Percentiles rank a stretch among this genome's conserved stretches.
Evolutionary conservation across 35 echinoderm and acorn worm species (phyloP).

Genomic region (Lytechinus variegatus): DNA sequence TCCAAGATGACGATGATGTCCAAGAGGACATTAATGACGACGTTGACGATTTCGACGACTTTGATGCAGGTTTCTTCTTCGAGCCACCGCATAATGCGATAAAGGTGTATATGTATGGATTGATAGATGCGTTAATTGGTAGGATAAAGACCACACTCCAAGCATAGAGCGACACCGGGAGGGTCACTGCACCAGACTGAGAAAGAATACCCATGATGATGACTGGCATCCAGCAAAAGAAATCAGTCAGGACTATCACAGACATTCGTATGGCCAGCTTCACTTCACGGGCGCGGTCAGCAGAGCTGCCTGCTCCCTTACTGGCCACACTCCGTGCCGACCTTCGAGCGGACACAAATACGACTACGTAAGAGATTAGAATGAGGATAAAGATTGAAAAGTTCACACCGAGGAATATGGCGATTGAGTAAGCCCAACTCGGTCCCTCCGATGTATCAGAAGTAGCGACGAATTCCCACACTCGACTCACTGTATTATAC

Average conservation of each 20-base stretch:
- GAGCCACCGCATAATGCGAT: background rate
- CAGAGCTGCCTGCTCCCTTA: background rate
- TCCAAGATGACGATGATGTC: no score
- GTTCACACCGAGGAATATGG: constrained; percentile 76
- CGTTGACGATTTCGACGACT: no score
- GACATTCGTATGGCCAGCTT: constrained; percentile 67
- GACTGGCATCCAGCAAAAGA: constrained; percentile 79
- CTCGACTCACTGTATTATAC: background rate
- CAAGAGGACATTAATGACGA: no score
- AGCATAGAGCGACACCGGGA: constrained; percentile 15
- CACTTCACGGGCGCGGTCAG: background rate
- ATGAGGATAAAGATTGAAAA: constrained; percentile 63
- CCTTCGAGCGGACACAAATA: constrained; percentile 59
- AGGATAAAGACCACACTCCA: constrained; percentile 27
- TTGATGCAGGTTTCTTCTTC: background rate
- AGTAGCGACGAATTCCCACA: constrained; percentile 23
- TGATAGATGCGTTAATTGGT: constrained; percentile 2
- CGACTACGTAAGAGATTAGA: constrained; percentile 44
- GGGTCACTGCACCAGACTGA: background rate
- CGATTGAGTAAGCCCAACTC: constrained; percentile 65
- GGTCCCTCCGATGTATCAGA: constrained; percentile 18
- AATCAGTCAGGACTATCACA: constrained; percentile 72
- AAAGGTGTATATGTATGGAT: background rate
- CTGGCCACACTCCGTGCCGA: constrained; percentile 40
- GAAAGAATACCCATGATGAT: constrained; percentile 75